phyloP scores from a whole-genome alignment of 2,797 vertebrate species.

The Pipistrellus nathusii region DNA sequence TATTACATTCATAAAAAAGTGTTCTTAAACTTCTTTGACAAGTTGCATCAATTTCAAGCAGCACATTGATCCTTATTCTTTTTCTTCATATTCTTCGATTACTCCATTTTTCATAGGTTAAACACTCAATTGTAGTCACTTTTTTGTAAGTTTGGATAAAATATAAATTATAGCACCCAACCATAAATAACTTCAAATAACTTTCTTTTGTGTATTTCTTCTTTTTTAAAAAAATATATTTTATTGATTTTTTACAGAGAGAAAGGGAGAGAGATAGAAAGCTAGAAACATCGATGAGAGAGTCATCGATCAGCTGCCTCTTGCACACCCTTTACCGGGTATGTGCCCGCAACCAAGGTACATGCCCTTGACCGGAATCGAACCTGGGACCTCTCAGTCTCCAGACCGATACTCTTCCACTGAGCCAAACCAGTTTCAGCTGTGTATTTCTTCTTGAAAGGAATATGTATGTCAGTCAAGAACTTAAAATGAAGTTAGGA shows the following conservation, averaged over 20 bases:
- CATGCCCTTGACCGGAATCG: no score
- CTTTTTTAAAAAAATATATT: no score
- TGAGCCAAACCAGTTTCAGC: no score
- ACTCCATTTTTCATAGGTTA: not conserved
- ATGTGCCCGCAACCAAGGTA: no score
- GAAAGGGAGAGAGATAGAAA: no score
- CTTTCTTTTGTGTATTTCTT: conserved; percentile 18
- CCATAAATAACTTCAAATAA: conserved; percentile 1
- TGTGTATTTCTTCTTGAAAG: not conserved
- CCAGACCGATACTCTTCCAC: no score
- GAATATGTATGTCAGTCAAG: not conserved
- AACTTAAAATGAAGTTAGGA: conserved; percentile 9
- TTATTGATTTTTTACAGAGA: no score
- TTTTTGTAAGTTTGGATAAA: not conserved
- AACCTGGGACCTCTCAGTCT: no score
- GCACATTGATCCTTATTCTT: not conserved
- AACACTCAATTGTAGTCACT: not conserved
- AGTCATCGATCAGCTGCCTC: no score
- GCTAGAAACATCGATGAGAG: no score
- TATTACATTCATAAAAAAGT: not conserved
- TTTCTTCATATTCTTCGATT: not conserved
- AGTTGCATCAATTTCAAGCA: conserved; percentile 20
- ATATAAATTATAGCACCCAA: not conserved
- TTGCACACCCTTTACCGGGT: no score
- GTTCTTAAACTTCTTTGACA: conserved; percentile 4